Conservation (phyloP, 2,113 vertebrate species). For the Pithys albifrons region DNA sequence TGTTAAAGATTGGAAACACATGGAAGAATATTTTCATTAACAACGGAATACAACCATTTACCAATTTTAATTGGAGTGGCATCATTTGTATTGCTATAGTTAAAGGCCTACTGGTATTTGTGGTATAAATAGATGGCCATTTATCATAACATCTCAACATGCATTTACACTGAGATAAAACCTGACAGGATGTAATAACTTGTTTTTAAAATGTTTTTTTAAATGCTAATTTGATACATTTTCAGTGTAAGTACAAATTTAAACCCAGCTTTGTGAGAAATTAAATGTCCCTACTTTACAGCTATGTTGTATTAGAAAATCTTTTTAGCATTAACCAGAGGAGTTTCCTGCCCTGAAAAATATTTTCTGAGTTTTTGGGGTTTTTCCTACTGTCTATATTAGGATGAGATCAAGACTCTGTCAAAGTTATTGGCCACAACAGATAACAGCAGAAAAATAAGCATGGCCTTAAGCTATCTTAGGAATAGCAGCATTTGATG, state of each 20-base stretch:
- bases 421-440: neutral
- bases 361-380: neutral
- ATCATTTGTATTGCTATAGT: conserved; percentile 5
- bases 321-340: neutral
- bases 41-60: conserved; percentile 10
- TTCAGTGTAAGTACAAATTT: conserved; percentile 3
- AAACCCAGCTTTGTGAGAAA: neutral
- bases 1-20: conserved; percentile 27
- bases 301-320: neutral
- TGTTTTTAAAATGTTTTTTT: neutral
- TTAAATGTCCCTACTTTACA: neutral
- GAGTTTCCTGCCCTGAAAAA: neutral
- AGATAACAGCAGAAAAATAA: neutral
- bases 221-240: neutral
- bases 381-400: neutral
- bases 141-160: neutral
- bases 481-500: neutral
- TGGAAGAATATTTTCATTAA: conserved; percentile 50
- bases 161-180: neutral
- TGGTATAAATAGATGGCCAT: neutral
- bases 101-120: conserved; percentile 5
- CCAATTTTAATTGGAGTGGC: conserved; percentile 26
- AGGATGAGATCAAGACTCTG: neutral
- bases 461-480: neutral
- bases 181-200: neutral